Evolutionary conservation across 2,888 invertebrate genomes (phyloP).

Genomic region (Osmoderma eremita): DNA sequence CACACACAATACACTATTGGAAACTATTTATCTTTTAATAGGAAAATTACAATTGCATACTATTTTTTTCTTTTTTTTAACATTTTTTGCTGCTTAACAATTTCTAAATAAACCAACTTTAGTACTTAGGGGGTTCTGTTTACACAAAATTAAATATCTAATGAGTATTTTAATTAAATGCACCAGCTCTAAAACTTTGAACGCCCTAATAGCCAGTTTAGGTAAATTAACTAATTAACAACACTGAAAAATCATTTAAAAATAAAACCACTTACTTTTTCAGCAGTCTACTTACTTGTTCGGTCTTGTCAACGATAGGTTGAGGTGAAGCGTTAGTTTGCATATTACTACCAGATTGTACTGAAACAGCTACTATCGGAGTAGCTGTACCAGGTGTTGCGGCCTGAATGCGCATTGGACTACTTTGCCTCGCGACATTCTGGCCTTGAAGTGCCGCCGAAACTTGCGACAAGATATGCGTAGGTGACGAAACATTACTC

Average conservation of each 20-base stretch:
- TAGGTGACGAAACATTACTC: conserved; percentile 58
- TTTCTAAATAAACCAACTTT: background rate
- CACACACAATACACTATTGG: conserved; percentile 4
- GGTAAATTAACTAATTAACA: conserved; percentile 20
- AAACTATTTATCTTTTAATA: background rate
- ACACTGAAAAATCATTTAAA: conserved; percentile 30
- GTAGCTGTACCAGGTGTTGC: conserved; percentile 62
- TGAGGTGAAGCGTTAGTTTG: conserved; percentile 48
- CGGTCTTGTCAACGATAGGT: conserved; percentile 51
- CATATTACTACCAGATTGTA: conserved; percentile 62
- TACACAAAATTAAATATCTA: background rate
- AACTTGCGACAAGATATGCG: conserved; percentile 67
- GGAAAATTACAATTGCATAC: background rate
- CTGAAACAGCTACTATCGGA: conserved; percentile 69
- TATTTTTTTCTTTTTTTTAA: background rate
- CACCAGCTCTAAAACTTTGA: conserved; percentile 38
- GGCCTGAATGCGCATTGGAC: conserved; percentile 71
- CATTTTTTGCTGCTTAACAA: background rate
- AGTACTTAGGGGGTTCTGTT: background rate
- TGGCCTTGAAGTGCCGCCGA: conserved; percentile 68
- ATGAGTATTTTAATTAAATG: conserved; percentile 24
- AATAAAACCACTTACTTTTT: conserved; percentile 54
- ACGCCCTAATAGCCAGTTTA: conserved; percentile 7
- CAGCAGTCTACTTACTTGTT: conserved; percentile 60
- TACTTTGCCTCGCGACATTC: conserved; percentile 65